These are phyloP conservation scores for Mustela erminea DNA, from an alignment of 2,797 vertebrate genomes.

Conservation along the genomic window DNA sequence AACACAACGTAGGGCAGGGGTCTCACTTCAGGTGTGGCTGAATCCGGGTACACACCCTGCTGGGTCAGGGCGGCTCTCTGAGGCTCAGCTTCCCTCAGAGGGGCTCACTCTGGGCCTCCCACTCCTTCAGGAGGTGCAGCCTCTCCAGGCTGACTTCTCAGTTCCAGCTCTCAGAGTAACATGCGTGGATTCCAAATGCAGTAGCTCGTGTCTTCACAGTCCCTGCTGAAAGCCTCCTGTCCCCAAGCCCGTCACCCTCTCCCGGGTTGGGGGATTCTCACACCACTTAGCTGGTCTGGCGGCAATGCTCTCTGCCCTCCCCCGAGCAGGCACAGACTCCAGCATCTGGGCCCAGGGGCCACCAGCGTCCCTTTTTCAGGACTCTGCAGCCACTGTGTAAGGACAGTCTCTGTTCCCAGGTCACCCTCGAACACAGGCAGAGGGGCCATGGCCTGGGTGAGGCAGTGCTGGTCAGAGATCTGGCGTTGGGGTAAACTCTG, in stretches of 20 bases:
- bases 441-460: background rate
- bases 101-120: background rate
- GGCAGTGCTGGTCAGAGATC: background rate
- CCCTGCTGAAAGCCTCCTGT: background rate
- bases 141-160: background rate
- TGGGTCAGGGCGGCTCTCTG: background rate
- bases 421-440: background rate
- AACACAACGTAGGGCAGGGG: background rate
- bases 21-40: background rate
- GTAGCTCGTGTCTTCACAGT: background rate
- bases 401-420: background rate
- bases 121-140: too few relatives aligned
- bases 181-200: background rate
- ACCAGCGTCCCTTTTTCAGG: constrained; percentile 18
- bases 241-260: background rate
- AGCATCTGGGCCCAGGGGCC: background rate
- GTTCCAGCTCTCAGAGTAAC: background rate
- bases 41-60: background rate
- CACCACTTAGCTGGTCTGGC: background rate
- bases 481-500: background rate
- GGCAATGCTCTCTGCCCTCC: constrained; percentile 9
- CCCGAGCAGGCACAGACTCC: constrained; percentile 30
- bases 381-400: background rate
- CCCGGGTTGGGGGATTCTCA: background rate
- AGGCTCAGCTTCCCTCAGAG: background rate